Conservation (phyloP, 1,140 invertebrate genomes). For the Atta texana region DNA sequence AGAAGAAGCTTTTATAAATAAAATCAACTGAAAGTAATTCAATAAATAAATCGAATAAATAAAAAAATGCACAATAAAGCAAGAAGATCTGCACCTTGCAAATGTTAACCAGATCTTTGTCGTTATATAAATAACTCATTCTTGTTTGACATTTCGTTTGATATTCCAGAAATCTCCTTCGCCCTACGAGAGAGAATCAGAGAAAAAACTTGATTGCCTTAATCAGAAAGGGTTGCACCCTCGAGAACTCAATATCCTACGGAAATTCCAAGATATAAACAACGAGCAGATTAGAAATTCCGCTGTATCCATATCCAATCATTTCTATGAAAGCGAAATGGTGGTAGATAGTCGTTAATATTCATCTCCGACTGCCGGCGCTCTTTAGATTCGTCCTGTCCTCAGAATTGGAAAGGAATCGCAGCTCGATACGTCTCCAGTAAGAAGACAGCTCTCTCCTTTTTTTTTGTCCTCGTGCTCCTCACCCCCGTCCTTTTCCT, state of each 20-base stretch:
- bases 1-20: slow-evolving; percentile 3
- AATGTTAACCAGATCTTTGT: background rate
- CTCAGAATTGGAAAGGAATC: slow-evolving; percentile 58
- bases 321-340: slow-evolving; percentile 24
- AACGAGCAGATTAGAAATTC: slow-evolving; percentile 60
- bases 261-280: slow-evolving; percentile 53
- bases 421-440: slow-evolving; percentile 59
- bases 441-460: slow-evolving; percentile 42
- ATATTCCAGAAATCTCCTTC: slow-evolving; percentile 7
- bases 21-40: background rate
- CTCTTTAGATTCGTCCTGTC: slow-evolving; percentile 59
- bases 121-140: slow-evolving; percentile 10
- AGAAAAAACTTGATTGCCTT: slow-evolving; percentile 7
- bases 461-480: slow-evolving; percentile 1
- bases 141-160: slow-evolving; percentile 2
- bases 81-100: background rate
- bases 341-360: slow-evolving; percentile 64
- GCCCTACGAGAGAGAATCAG: background rate
- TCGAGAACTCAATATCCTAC: background rate
- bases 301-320: slow-evolving; percentile 50
- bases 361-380: slow-evolving; percentile 62
- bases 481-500: slow-evolving; percentile 42
- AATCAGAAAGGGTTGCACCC: background rate
- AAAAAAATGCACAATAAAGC: background rate
- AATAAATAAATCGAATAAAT: background rate